phyloP scores from a whole-genome alignment of 2,113 vertebrate genomes.

The Pteropus alecto region DNA sequence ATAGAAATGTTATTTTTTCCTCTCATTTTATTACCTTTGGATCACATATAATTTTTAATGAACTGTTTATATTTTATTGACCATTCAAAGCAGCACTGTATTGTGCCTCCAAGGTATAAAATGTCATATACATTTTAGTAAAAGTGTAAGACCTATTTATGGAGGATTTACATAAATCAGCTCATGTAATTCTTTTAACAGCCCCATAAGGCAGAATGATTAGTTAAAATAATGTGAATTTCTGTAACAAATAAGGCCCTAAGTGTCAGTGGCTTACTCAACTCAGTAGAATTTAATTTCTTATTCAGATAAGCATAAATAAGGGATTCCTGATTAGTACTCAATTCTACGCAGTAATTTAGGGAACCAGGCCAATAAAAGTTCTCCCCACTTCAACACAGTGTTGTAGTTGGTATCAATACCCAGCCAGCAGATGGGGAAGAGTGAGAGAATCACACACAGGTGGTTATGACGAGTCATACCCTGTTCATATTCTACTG shows the following conservation, averaged over 20 bases:
- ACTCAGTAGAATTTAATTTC: neutral
- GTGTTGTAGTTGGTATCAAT: accelerated
- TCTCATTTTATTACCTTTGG: neutral
- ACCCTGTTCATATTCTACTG: neutral
- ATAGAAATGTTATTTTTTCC: neutral
- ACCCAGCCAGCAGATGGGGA: too few relatives aligned
- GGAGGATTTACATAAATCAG: neutral
- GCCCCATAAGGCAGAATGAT: neutral
- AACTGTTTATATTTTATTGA: neutral
- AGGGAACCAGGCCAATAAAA: neutral
- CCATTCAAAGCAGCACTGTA: neutral
- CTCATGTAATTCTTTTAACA: neutral
- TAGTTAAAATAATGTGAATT: neutral
- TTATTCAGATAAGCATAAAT: neutral
- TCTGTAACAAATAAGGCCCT: neutral
- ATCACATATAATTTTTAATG: neutral
- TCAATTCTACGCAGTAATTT: neutral
- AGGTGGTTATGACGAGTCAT: neutral
- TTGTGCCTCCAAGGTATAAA: neutral
- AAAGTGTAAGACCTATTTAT: neutral
- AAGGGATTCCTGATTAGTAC: neutral
- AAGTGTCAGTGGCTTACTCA: neutral
- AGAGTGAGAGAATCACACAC: neutral
- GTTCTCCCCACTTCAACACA: neutral
- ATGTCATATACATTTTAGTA: neutral